Evolutionary conservation across 2,797 vertebrate genomes (phyloP).

Genomic region (Cryptoblepharus egeriae): DNA sequence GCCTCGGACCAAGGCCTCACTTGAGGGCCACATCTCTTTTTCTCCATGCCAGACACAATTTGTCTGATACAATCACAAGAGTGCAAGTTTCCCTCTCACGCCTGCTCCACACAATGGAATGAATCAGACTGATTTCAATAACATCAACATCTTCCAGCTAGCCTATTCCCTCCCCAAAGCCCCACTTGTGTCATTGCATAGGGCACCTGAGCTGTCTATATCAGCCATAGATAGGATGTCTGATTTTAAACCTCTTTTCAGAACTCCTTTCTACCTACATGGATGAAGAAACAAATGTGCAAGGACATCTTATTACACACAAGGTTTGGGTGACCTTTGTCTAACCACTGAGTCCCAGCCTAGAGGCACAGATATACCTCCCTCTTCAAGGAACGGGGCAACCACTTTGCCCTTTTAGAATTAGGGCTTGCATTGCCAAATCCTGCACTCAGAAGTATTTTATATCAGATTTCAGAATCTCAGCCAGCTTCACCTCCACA

Average conservation of each 20-base stretch:
- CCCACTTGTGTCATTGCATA: not conserved
- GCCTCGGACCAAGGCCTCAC: slow-evolving; percentile 5
- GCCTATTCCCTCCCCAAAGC: not conserved
- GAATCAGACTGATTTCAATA: not conserved
- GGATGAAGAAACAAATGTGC: slow-evolving; percentile 14
- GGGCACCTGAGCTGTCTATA: not conserved
- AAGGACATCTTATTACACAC: not conserved
- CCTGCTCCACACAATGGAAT: not conserved
- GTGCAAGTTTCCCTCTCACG: not conserved
- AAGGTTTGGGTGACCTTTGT: not conserved
- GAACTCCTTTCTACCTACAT: not conserved
- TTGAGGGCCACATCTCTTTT: not conserved
- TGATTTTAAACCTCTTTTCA: not conserved
- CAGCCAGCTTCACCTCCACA: not conserved
- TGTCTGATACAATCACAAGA: not conserved
- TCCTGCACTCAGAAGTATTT: not conserved
- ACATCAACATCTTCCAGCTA: not conserved
- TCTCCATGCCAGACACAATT: not conserved
- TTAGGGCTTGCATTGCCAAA: not conserved
- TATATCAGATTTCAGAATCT: not conserved
- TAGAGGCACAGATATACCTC: slow-evolving; percentile 11
- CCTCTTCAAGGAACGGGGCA: not conserved
- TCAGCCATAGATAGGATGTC: not conserved
- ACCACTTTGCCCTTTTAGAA: not conserved
- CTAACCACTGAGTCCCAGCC: slow-evolving; percentile 6